These are phyloP conservation scores for Okamejei kenojei DNA, from an alignment of 2,797 vertebrate species.

Conservation along the genomic window DNA sequence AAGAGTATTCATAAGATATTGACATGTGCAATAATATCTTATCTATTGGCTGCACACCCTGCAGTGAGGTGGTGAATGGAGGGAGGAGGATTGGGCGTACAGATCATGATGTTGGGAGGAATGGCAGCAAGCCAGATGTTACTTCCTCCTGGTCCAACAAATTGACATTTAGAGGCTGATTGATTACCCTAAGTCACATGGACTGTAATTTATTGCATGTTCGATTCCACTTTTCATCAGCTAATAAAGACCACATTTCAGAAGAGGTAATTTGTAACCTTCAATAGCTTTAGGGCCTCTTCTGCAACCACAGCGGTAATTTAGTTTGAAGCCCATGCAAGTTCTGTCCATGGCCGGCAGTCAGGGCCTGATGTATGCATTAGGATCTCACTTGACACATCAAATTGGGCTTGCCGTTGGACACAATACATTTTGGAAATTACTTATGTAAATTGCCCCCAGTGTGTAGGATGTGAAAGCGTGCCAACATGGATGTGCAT, in stretches of 20 bases:
- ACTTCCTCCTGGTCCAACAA: not conserved
- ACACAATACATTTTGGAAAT: too few species aligned
- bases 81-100: too few species aligned
- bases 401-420: not conserved
- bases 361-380: not conserved
- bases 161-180: too few species aligned
- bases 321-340: not conserved
- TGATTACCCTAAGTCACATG: too few species aligned
- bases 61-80: not conserved
- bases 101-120: not conserved
- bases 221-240: too few species aligned
- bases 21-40: not conserved
- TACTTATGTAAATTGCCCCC: too few species aligned
- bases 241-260: too few species aligned
- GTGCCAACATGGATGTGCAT: too few species aligned
- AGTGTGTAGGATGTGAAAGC: too few species aligned
- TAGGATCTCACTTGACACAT: not conserved
- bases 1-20: not conserved
- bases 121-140: not conserved
- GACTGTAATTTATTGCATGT: too few species aligned
- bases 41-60: too few species aligned
- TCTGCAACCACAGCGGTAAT: not conserved
- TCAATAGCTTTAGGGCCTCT: not conserved
- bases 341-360: not conserved
- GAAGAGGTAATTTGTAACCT: too few species aligned